Base-by-base conservation (phyloP, 2,888 invertebrate genomes). In the Cybosia mesomella region DNA sequence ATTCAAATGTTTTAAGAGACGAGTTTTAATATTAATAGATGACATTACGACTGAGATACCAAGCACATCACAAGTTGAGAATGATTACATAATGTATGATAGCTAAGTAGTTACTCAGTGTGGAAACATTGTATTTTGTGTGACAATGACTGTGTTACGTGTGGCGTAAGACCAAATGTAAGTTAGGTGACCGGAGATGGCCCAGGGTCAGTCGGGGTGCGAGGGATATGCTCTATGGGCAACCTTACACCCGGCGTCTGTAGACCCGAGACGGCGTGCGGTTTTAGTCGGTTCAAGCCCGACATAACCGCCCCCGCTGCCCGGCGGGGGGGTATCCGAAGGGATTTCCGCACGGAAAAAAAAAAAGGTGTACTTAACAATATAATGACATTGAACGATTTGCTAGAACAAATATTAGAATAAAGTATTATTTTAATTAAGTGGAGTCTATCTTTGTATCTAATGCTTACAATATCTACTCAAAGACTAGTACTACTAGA, bases 1-100 rank as follows among this genome's bases (percentile, higher is more conserved):
- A 67, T 85, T 85, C 58, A 85, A 83, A 49, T 68, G 68, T 34
- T 85, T 83, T 55, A 85, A 85, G 62, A 71, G 85, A 66, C 66
- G 79, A 68, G 85, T 82, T 21, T 66, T 84, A 64, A 34, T 68
- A 5, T 60, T 83, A 24, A 78, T 83, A 63, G 80, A 80, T 62
- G 72, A 78, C 58, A 77, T 79, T 15, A 83, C 71, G 67, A 64
- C 67, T 0, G 73, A 77, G 24, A 73, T 68, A 13, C 76, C 79
- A 4, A 62, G 58, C 55, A n/a, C 58, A 11, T 59, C 55, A 28
- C 58, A n/a, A 11, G 8, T 10, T 1, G 58, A 68, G n/a, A 70
- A 70, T 21, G 72, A 75, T 22, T 77, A 63, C 18, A 68, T 64
- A 2, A 61, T 70, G 3, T 73, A 60, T 32, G 68, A 68, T 22